A percentile compares a stretch with the other conserved stretches of the same genome.
These are phyloP conservation scores for Cebus imitator DNA, from an alignment of 2,113 vertebrate genomes.

Conservation along the genomic window DNA sequence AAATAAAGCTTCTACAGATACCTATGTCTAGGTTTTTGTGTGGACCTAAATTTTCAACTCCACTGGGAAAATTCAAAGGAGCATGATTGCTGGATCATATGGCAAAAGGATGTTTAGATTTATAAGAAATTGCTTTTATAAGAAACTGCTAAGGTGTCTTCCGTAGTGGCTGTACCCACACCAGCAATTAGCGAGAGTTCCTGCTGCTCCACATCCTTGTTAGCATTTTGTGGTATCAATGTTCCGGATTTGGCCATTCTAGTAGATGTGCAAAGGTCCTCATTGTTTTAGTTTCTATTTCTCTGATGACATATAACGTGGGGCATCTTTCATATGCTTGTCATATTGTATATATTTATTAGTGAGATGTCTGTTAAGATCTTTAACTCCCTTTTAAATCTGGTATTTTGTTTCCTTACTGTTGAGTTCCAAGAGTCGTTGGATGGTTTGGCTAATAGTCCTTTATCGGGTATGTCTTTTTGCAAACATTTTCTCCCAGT, in stretches of 20 bases:
- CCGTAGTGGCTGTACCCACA: neutral
- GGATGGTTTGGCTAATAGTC: neutral
- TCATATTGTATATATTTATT: neutral
- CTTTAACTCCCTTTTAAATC: neutral
- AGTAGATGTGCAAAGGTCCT: neutral
- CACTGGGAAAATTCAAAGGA: neutral
- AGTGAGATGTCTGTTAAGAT: neutral
- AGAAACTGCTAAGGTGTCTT: neutral
- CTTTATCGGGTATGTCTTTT: neutral
- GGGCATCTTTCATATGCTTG: neutral
- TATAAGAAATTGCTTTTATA: neutral
- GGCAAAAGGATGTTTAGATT: neutral
- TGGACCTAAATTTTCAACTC: neutral
- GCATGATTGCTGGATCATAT: neutral
- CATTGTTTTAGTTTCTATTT: neutral
- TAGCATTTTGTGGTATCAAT: neutral
- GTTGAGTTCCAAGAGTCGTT: neutral
- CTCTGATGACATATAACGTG: neutral
- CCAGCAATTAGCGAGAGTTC: neutral
- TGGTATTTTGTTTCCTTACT: neutral
- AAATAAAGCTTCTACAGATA: neutral
- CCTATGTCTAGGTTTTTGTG: neutral
- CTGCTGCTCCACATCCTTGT: neutral
- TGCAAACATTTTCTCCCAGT: neutral
- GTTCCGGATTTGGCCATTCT: neutral